Evolutionary conservation across 2,888 invertebrate genomes (phyloP), one percentile per base, ranked within the genome.

Genomic region (Netelia inedita): DNA sequence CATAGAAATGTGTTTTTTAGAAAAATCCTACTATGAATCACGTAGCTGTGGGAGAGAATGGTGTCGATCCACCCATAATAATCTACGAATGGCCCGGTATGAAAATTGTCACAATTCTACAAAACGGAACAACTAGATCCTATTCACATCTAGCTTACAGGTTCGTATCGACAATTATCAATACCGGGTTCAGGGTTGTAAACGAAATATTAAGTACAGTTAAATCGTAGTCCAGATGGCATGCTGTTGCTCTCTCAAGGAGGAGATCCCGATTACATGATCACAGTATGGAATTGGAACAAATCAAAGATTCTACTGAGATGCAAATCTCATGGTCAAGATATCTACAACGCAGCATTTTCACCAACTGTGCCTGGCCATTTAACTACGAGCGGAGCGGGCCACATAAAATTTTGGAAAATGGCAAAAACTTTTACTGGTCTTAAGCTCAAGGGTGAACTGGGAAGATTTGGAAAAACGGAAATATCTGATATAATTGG

Each of bases 361-460:
- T 98, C 98, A 0, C 96, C 96, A 0, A 96, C 96, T 88, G 96
- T 97, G 85, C 96, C 96, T 5, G 97, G 97, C 9, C 96, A 97
- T 88, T 94, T 98, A 53, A 97, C 97, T 2, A 96, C 98, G 2
- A 96, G 97, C 89, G 96, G 96, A 10, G 93, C 96, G 1, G 96
- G 96, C 19, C 98, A 98, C 90, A 96, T 97, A 41, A 98, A 98
- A 93, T 98, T 98, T 94, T 98, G 98, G 98, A 98, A 98, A 95
- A 98, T 98, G 97, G 96, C 97, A 0, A 93, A 95, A 86, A 98
- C 98, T 0, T 98, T 98, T 91, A 98, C 98, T 0, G 98, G 98
- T 0, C 94, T 98, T 0, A 98, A 98, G 93, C 94, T 98, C 8
- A 96, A 98, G 93, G 98, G 98, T 1, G 96, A 97, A 90, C 93